Evolutionary conservation across 1,140 invertebrate species (phyloP), one percentile per base, ranked within the genome.

Genomic region (Scaptomyza pallida): DNA sequence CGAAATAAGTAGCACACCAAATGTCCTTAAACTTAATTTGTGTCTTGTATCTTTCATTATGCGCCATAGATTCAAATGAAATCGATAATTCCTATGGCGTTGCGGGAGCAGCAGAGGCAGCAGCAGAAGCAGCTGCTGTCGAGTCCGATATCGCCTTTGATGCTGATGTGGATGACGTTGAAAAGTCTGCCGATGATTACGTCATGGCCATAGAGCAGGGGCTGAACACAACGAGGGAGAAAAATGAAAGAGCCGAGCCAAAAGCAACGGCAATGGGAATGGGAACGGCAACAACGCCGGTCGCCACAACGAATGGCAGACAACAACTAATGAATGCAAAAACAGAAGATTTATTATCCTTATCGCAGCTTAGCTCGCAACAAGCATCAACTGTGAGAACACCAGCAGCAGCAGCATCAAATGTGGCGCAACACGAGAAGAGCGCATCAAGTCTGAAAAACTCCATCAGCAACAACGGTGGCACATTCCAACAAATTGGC

Each of bases 21-120:
- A 30, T 48, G 62, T 60, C 40, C 63, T 67, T 35, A 52, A 59
- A 60, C 69, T 72, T 55, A 59, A 64, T 72, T 55, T 63, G n/a
- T 55, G 19, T 40, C 26, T 72, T 60, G 55, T 52, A 12, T 37
- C 68, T 71, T 45, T 71, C 52, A 71, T 71, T 65, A 56, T 71
- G 54, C 52, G 61, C 64, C 61, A 65, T 56, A 88, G 81, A 88
- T 77, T 89, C 79, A 55, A 89, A 78, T 76, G 85, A 88, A 90
- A 90, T 90, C 88, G 80, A 90, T 90, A 90, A 89, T 78, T 86
- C 77, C 75, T 72, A 85, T 78, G 56, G 67, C 41, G 72, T 23
- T 16, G 51, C 41, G 16, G 75, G 40, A 41, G 48, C 50, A 47
- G 45, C 50, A 47, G 45, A 57, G 45, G 69, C 13, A 41, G 48